Percentiles rank a stretch among this genome's conserved stretches.
phyloP scores from a whole-genome alignment of 2,888 invertebrate species.

The Thalpophila matura region DNA sequence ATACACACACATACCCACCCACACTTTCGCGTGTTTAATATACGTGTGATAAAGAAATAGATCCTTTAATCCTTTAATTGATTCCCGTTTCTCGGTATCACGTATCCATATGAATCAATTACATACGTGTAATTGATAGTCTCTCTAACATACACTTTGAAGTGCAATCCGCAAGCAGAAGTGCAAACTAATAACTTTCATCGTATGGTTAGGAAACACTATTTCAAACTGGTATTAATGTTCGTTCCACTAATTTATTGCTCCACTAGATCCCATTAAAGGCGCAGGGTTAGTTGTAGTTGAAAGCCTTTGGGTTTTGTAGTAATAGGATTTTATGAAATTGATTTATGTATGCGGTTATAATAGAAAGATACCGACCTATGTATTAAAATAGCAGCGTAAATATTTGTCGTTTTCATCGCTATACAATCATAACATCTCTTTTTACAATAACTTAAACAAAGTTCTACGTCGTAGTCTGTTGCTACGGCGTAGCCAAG shows the following conservation, averaged over 20 bases:
- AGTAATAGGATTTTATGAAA: conserved; percentile 59
- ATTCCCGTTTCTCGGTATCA: conserved; percentile 9
- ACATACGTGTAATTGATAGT: conserved; percentile 46
- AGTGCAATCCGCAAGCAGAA: conserved; percentile 56
- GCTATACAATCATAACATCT: too few species aligned
- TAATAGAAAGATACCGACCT: conserved; percentile 3
- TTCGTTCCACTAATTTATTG: conserved; percentile 59
- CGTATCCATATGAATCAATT: conserved; percentile 21
- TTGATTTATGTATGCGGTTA: conserved; percentile 51
- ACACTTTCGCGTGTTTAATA: too few species aligned
- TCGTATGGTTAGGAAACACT: conserved; percentile 49
- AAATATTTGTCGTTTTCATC: neutral
- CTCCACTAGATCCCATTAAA: conserved; percentile 60
- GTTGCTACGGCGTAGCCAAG: conserved; percentile 19
- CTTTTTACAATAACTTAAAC: conserved; percentile 6
- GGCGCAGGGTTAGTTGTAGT: conserved; percentile 57
- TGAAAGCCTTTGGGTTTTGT: conserved; percentile 51
- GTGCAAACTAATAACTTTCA: conserved; percentile 59
- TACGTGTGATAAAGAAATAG: too few species aligned
- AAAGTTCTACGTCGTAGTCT: neutral
- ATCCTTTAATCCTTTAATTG: neutral
- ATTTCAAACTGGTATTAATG: conserved; percentile 60
- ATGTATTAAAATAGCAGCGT: neutral
- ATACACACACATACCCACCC: too few species aligned
- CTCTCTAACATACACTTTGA: conserved; percentile 30